phyloP scores from a whole-genome alignment of 2,888 invertebrate genomes.

The Taenaris catops region DNA sequence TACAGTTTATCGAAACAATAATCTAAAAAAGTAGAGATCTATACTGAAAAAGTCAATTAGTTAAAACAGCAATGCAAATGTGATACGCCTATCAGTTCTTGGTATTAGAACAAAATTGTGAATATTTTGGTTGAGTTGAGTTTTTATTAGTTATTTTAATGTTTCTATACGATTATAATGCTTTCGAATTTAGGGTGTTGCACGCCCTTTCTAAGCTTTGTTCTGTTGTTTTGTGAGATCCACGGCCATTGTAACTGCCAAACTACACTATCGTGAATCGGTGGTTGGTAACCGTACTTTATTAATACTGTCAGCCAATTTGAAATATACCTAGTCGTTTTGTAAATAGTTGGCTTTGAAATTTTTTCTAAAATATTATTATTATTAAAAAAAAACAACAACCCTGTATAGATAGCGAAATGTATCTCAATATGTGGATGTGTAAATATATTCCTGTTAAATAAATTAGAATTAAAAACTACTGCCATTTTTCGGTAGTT shows the following conservation, averaged over 20 bases:
- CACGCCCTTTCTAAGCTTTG: too few relatives aligned
- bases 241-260: slow-evolving; percentile 9
- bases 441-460: slow-evolving; percentile 31
- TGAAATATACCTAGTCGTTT: slow-evolving; percentile 32
- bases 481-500: slow-evolving; percentile 33
- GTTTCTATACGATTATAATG: too few relatives aligned
- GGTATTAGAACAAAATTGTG: too few relatives aligned
- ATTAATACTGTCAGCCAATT: slow-evolving; percentile 28
- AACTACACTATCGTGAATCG: slow-evolving; percentile 13
- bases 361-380: slow-evolving; percentile 23
- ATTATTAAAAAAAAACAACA: slow-evolving; percentile 16
- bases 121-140: too few relatives aligned
- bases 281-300: slow-evolving; percentile 29
- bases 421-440: slow-evolving; percentile 27
- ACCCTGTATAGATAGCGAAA: slow-evolving; percentile 25
- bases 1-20: too few relatives aligned
- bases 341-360: slow-evolving; percentile 39
- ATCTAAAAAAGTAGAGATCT: too few relatives aligned
- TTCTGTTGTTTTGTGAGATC: slow-evolving; percentile 8
- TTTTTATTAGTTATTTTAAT: too few relatives aligned
- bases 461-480: slow-evolving; percentile 20
- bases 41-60: too few relatives aligned
- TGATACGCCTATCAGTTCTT: too few relatives aligned
- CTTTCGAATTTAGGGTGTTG: too few relatives aligned
- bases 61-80: too few relatives aligned